phyloP scores from a whole-genome alignment of 1,140 invertebrate species.

The Melanaphis sacchari region DNA sequence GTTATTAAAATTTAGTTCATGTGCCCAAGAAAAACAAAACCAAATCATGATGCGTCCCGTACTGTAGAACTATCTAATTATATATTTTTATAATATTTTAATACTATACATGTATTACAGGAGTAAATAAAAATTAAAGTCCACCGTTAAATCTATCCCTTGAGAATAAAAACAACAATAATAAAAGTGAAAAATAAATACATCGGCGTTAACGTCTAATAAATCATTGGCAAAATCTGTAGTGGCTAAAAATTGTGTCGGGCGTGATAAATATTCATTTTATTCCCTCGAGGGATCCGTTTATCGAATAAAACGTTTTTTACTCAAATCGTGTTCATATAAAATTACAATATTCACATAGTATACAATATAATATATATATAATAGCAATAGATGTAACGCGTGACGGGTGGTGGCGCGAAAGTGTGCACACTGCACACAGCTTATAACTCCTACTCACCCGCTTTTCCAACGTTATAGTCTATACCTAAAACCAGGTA shows the following conservation, averaged over 20 bases:
- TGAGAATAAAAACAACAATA: not conserved
- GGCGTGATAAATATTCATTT: slow-evolving; percentile 11
- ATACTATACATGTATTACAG: not conserved
- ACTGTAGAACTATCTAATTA: not conserved
- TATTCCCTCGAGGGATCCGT: not conserved
- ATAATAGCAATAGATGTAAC: not conserved
- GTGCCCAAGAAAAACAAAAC: not conserved
- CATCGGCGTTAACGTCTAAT: slow-evolving; percentile 8
- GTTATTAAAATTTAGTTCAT: not conserved
- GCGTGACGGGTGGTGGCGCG: not conserved
- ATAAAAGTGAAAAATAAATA: not conserved
- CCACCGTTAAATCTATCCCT: not conserved
- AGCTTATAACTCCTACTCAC: too few relatives aligned
- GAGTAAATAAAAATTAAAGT: not conserved
- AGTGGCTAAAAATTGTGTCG: not conserved
- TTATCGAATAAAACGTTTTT: not conserved
- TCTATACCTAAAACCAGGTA: not conserved
- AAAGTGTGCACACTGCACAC: not conserved
- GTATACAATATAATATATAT: not conserved
- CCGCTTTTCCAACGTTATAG: not conserved
- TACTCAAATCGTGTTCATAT: not conserved
- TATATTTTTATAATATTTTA: not conserved
- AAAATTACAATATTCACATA: not conserved
- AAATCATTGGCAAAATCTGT: not conserved
- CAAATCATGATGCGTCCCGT: not conserved